Evolutionary conservation across 2,797 vertebrate genomes (phyloP), one percentile per base, ranked within the genome.

Genomic region (Bucorvus abyssinicus): DNA sequence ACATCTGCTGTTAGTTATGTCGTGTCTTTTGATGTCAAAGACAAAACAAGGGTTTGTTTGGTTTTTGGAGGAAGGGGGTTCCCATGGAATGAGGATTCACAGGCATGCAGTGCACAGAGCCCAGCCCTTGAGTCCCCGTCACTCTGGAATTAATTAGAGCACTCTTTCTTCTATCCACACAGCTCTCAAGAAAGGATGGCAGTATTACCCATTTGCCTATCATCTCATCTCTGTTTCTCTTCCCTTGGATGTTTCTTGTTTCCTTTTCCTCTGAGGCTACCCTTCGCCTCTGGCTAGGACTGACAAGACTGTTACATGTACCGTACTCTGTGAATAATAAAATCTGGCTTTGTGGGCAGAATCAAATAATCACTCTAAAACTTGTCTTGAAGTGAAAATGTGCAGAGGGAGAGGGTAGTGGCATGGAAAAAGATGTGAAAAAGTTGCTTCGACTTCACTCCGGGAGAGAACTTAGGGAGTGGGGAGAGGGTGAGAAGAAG

Each of bases 391-490:
- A 94, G 80, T 95, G 85, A 89, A 94, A 92, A 93, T 89, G 59
- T 91, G 90, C 67, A 89, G 88, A 93, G 47, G 44, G 70, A 93
- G 80, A 90, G 67, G 26, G 55, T 81, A 95, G 74, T 82, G 90
- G 90, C 90, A 84, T 82, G 86, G 88, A 94, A 96, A 82, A 94
- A 95, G 74, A 84, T 90, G 86, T 88, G 90, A 90, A 95, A 95
- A 87, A 93, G 61, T 89, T 95, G 67, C 90, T 95, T 89, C 90
- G 88, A 90, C 80, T 92, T 30, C 19, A 38, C 14, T 93, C 36
- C 69, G 87, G 44, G 59, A 73, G 52, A 84, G 36, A 78, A 68
- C 9, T 81, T 84, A 75, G 12, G 27, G 45, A 93, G 14, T 29
- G n/a, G 14, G 16, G 26, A 74, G 61, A 77, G 36, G 29, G 50